Percentiles rank a stretch among this genome's conserved stretches.
Conservation (phyloP, 23 tunicate species). For the Phallusia fumigata region DNA sequence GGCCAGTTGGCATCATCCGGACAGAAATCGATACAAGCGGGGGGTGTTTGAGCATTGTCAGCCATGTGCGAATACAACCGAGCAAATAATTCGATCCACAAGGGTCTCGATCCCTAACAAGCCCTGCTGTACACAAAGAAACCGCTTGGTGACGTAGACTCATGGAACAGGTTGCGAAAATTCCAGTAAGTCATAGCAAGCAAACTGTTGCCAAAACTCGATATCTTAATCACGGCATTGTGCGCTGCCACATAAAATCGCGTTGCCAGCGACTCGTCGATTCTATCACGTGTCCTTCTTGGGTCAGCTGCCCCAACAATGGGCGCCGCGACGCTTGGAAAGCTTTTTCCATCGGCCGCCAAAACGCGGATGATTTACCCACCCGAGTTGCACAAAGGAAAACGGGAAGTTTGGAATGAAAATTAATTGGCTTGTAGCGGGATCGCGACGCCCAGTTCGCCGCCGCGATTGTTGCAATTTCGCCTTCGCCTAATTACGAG, state of each 20-base stretch:
- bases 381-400: background rate
- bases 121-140: background rate
- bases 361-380: conserved; percentile 15
- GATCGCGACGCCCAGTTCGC: conserved; percentile 7
- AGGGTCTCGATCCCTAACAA: background rate
- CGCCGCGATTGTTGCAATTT: background rate
- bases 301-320: background rate
- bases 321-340: background rate
- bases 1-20: background rate
- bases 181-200: too few relatives aligned
- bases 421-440: conserved; percentile 20
- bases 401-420: conserved; percentile 34
- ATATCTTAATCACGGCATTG: conserved; percentile 54
- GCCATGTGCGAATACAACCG: background rate
- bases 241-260: background rate
- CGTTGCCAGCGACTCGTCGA: background rate
- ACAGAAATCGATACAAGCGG: background rate
- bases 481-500: conserved; percentile 11
- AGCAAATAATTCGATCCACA: background rate
- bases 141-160: background rate
- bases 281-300: background rate
- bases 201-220: conserved; percentile 16
- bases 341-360: background rate
- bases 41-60: background rate
- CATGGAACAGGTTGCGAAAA: background rate